Base-by-base conservation (phyloP, 2,888 invertebrate species). In the Vanessa cardui region DNA sequence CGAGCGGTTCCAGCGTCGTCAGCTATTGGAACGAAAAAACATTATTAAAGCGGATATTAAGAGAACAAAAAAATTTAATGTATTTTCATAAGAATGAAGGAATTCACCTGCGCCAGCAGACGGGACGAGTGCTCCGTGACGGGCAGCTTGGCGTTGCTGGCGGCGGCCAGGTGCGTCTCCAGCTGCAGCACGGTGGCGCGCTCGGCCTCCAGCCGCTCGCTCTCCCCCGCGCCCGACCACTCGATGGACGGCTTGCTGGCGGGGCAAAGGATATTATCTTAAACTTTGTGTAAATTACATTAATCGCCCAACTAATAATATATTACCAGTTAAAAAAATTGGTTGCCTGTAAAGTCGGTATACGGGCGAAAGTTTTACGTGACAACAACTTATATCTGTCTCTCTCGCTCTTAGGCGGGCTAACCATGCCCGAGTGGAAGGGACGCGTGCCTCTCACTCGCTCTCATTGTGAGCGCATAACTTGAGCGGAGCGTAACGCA, bases 71-170 rank as follows among this genome's bases (percentile, higher is more conserved):
- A 12, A 12, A 12, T 39, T 39, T 0, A 39, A 39, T 12, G 12
- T 39, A 0, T 12, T 2, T 3, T 39, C 4, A 3, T 39, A 12
- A 4, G 39, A 39, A 47, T 9, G 26, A 60, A 50, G 33, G 18
- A 15, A 44, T 49, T 33, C 33, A 94, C 94, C 88, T 97, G 97
- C 0, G 97, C 95, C 26, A 99, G 93, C 18, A 99, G 92, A 8
- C 98, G 91, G 71, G 98, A 98, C 76, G 96, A 97, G 80, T 96
- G 96, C 83, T 99, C 98, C 0, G 97, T 99, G 77, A 99, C 97
- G 54, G 97, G 96, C 69, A 96, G 94, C 88, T 97, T 97, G 52
- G 97, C 96, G 64, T 97, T 97, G 72, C 96, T 96, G 26, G 98
- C 98, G 18, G 96, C 96, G 0, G 99, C 99, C 58, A 99, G 92